Evolutionary conservation across 2,113 vertebrate genomes (phyloP), one percentile per base, ranked within the genome.

Genomic region (Oryzias melastigma): DNA sequence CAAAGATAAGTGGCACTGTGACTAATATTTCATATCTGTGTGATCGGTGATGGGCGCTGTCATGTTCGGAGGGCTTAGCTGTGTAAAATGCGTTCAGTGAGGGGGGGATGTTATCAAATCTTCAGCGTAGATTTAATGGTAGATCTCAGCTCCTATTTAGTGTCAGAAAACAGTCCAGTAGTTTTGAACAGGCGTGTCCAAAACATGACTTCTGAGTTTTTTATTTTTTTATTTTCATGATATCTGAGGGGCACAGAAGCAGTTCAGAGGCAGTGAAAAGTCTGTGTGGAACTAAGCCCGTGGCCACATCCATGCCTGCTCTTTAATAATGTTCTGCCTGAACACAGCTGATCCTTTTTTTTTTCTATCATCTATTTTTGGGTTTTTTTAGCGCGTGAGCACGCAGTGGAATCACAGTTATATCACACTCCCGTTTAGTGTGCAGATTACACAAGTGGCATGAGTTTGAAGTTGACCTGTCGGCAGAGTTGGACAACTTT

Each of bases 321-420:
- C 76, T 87, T 89, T 85, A 75, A 51, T 75, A 77, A 81, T 51
- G 12, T 76, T 68, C 75, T 75, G 77, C 77, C 65, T 62, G 66
- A 61, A 58, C 68, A 53, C 56, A 4, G 67, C 71, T 85, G 78
- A 85, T 85, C 81, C 82, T 58, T 77, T 65, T n/a, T 18, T 62
- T 77, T 64, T 55, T 48, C 72, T 73, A 73, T 85, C 86, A 88
- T 88, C 83, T 80, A 84, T 86, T 85, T 82, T 77, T 61, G 73
- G 74, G 55, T 73, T 71, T 76, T 71, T 76, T 70, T 44, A 61
- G 73, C 69, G 69, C 17, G 71, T 22, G 25, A 45, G 56, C 81
- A 71, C 19, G 42, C 77, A 17, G 52, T 27, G 41, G 41, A 56
- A 43, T 75, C 65, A 40, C 65, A 16, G 14, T 80, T 74, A 57